Evolutionary conservation across 2,113 vertebrate genomes (phyloP).

Genomic region (Charadrius vociferus): DNA sequence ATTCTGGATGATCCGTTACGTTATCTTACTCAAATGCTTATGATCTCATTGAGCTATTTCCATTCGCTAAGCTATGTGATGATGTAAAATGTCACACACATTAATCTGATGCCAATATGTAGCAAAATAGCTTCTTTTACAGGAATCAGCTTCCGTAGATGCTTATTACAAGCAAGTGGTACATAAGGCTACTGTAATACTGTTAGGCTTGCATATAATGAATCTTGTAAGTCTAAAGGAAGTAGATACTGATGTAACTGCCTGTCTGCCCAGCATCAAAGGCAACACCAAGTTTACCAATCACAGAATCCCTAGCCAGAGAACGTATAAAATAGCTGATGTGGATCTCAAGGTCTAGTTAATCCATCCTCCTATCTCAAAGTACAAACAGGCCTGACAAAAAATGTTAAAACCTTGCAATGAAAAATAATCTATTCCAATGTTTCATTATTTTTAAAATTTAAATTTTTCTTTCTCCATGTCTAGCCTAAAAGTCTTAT

Average conservation of each 20-base stretch:
- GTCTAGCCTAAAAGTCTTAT: neutral
- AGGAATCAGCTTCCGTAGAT: neutral
- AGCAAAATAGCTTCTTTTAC: neutral
- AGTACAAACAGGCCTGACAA: neutral
- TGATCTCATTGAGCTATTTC: neutral
- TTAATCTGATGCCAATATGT: neutral
- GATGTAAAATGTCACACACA: neutral
- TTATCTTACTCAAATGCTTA: neutral
- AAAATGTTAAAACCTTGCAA: neutral
- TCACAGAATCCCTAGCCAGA: neutral
- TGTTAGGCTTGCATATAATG: neutral
- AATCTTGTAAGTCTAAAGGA: neutral
- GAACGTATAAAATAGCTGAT: neutral
- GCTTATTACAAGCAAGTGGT: neutral
- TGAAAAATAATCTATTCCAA: neutral
- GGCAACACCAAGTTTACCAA: neutral
- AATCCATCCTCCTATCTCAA: neutral
- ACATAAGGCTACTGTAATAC: neutral
- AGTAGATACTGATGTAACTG: neutral
- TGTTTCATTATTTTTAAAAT: neutral
- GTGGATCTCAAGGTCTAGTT: neutral
- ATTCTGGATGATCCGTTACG: neutral
- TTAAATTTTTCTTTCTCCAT: neutral
- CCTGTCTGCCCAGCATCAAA: neutral
- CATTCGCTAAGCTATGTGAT: neutral